Percentiles rank a stretch among this genome's conserved stretches.
Evolutionary conservation across 2,113 vertebrate genomes (phyloP).

Genomic region (Diadophis punctatus): DNA sequence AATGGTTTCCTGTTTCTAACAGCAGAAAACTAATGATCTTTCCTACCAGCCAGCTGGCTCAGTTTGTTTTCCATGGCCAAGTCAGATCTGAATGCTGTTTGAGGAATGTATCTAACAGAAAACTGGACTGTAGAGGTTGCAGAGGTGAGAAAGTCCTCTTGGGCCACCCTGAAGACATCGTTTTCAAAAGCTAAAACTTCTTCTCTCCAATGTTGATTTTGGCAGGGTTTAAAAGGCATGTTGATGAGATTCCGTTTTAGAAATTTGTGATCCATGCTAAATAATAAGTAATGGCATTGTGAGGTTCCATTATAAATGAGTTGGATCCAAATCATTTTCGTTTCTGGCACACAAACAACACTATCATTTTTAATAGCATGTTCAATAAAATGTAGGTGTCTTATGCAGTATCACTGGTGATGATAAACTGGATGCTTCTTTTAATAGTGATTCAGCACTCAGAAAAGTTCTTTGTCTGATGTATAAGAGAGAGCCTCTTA

Average conservation of each 20-base stretch:
- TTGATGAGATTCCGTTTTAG: not conserved
- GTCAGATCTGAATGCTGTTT: not conserved
- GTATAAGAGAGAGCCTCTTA: not conserved
- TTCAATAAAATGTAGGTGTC: not conserved
- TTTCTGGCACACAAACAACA: accelerated
- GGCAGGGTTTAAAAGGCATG: not conserved
- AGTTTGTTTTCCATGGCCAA: not conserved
- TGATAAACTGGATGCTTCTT: not conserved
- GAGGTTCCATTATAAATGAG: not conserved
- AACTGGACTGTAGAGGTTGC: not conserved
- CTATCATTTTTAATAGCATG: accelerated
- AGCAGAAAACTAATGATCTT: not conserved
- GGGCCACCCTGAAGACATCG: not conserved
- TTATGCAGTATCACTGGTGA: not conserved
- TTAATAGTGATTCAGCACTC: not conserved
- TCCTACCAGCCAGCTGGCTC: not conserved
- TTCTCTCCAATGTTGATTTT: not conserved
- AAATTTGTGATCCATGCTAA: not conserved
- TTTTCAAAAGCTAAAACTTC: not conserved
- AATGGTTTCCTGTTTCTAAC: not conserved
- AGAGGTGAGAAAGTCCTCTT: not conserved
- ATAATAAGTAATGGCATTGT: not conserved
- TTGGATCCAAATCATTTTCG: not conserved
- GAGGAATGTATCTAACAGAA: not conserved
- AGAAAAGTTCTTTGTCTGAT: too few species aligned